Base-by-base conservation (phyloP, 1,140 invertebrate species). In the Drosophila melanogaster region DNA sequence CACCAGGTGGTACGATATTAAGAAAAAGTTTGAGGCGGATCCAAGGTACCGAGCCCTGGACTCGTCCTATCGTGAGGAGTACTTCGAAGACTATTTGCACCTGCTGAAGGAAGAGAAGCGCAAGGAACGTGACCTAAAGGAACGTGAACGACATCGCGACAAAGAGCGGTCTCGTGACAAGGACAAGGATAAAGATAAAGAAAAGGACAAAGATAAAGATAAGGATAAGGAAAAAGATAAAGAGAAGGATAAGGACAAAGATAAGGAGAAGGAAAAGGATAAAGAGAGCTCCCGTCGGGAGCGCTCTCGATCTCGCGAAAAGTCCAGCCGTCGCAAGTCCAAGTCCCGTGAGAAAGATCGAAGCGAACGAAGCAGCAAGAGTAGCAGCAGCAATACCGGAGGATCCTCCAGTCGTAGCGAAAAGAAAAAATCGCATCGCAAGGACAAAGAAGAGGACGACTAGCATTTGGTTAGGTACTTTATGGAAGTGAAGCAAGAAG, bases 11-110 rank as follows among this genome's bases (percentile, higher is more conserved):
- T 94, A 95, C 37, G 98, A 99, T 62, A 95, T 97, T 8, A 99
- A 99, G 93, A 98, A 99, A 92, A 97, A 96, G 83, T 93, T 99
- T 37, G 98, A 99, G 85, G 92, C 94, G 11, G 98, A 99, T 93
- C 92, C 96, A 49, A 94, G 98, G 26, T 99, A 99, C 93, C 97
- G 98, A 90, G 95, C 96, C 8, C 96, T 99, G 3, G 98, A 99
- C 26, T 96, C 83, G 7, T 60, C 94, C 0, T 93, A 96, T 43
- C 93, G 97, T 4, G 98, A 99, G 93, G 98, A 99, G 92, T 98
- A 97, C 94, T 99, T 99, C 92, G 94, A 96, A 61, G 98, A 99
- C 92, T 98, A 97, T 92, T 94, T 97, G 70, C 95, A 96, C 77
- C 93, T 95, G 40, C 90, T 97, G 40, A 98, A 97, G 84, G 96